A percentile compares a stretch with the other conserved stretches of the same genome.
phyloP scores from a whole-genome alignment of 1,140 invertebrate species.

The Eumaeus atala region DNA sequence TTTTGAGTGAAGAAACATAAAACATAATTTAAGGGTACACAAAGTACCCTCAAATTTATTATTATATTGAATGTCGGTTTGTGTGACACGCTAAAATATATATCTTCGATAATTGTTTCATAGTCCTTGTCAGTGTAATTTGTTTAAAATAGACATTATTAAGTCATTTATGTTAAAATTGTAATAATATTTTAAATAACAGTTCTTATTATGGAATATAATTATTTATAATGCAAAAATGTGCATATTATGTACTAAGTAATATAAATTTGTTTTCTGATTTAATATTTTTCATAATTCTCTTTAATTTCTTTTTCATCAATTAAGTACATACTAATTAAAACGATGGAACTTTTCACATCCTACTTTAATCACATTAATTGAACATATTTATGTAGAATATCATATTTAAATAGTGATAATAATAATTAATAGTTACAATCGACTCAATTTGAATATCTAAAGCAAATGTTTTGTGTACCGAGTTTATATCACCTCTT shows the following conservation, averaged over 20 bases:
- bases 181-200: background rate
- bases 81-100: background rate
- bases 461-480: too few relatives aligned
- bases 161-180: background rate
- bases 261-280: too few relatives aligned
- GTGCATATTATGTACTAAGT: too few relatives aligned
- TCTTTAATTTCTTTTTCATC: background rate
- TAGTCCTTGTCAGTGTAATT: background rate
- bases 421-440: too few relatives aligned
- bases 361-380: too few relatives aligned
- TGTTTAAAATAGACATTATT: background rate
- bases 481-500: too few relatives aligned
- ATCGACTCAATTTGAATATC: too few relatives aligned
- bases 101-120: background rate
- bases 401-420: too few relatives aligned
- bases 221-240: too few relatives aligned
- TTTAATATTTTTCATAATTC: background rate
- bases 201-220: background rate
- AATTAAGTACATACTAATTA: background rate
- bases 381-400: too few relatives aligned
- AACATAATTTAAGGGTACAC: constrained; percentile 10
- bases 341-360: too few relatives aligned
- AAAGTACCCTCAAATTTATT: background rate
- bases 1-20: constrained; percentile 21
- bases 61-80: background rate